Conservation (phyloP, 1,140 invertebrate genomes). For the Berghia stephanieae region DNA sequence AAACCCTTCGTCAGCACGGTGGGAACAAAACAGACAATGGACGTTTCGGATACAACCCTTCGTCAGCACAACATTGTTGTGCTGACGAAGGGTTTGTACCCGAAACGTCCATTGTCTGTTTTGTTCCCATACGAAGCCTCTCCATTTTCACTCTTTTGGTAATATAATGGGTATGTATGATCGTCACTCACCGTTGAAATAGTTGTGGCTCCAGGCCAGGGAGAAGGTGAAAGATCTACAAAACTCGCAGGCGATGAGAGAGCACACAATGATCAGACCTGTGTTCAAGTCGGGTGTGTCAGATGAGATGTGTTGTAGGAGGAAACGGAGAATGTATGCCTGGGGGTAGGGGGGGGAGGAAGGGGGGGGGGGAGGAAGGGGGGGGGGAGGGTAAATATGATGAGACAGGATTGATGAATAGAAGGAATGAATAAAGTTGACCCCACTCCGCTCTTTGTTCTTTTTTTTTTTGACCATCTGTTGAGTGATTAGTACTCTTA, state of each 20-base stretch:
- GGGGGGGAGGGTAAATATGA: neutral
- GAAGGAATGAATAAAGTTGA: neutral
- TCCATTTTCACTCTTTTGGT: too few relatives aligned
- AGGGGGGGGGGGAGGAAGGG: too few relatives aligned
- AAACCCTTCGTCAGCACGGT: too few relatives aligned
- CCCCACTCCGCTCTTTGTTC: neutral
- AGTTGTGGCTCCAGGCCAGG: slow-evolving; percentile 73
- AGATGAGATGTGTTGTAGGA: slow-evolving; percentile 70
- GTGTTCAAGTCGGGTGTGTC: slow-evolving; percentile 59
- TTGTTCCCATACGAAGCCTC: too few relatives aligned
- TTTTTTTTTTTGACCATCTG: neutral
- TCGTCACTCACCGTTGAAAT: slow-evolving; percentile 58
- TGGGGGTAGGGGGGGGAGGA: slow-evolving; percentile 54
- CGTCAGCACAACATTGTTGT: too few relatives aligned
- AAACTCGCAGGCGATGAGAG: slow-evolving; percentile 71
- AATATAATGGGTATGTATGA: too few relatives aligned
- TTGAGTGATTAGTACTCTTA: neutral
- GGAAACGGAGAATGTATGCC: slow-evolving; percentile 71
- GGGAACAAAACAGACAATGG: too few relatives aligned
- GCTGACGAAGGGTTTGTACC: too few relatives aligned
- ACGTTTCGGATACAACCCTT: too few relatives aligned
- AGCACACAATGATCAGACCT: slow-evolving; percentile 70
- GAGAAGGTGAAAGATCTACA: slow-evolving; percentile 72
- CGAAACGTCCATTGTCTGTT: too few relatives aligned
- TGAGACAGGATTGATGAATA: neutral